phyloP scores from a whole-genome alignment of 1,140 invertebrate species.

The Drosophila funebris region DNA sequence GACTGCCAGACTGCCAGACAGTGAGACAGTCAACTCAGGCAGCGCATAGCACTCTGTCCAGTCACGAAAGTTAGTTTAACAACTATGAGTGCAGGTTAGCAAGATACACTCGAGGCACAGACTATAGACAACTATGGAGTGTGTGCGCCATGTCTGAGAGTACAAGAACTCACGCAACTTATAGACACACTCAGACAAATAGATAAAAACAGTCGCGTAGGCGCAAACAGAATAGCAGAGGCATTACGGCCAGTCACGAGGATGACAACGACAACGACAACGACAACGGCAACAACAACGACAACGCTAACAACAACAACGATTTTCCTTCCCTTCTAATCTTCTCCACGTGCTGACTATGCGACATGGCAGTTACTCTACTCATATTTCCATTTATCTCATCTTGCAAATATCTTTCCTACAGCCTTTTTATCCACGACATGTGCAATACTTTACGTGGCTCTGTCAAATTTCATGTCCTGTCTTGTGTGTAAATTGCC shows the following conservation, averaged over 20 bases:
- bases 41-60: constrained; percentile 64
- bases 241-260: constrained; percentile 2
- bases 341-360: constrained; percentile 8
- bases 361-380: constrained; percentile 24
- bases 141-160: constrained; percentile 42
- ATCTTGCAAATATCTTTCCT: constrained; percentile 5
- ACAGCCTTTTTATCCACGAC: constrained; percentile 6
- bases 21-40: constrained; percentile 29
- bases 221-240: constrained; percentile 16
- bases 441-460: constrained; percentile 44
- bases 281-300: background rate
- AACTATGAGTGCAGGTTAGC: constrained; percentile 65
- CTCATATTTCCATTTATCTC: constrained; percentile 13
- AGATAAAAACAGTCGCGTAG: constrained; percentile 24
- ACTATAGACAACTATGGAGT: constrained; percentile 59
- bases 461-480: constrained; percentile 12
- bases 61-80: constrained; percentile 76
- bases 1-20: constrained; percentile 20
- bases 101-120: constrained; percentile 62
- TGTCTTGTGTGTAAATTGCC: constrained; percentile 5
- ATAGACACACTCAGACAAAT: constrained; percentile 37
- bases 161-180: constrained; percentile 66
- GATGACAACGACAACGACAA: background rate
- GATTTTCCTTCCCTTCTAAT: background rate
- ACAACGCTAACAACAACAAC: background rate